Evolutionary conservation across 2,113 vertebrate genomes (phyloP).

Genomic region (Willisornis vidua): DNA sequence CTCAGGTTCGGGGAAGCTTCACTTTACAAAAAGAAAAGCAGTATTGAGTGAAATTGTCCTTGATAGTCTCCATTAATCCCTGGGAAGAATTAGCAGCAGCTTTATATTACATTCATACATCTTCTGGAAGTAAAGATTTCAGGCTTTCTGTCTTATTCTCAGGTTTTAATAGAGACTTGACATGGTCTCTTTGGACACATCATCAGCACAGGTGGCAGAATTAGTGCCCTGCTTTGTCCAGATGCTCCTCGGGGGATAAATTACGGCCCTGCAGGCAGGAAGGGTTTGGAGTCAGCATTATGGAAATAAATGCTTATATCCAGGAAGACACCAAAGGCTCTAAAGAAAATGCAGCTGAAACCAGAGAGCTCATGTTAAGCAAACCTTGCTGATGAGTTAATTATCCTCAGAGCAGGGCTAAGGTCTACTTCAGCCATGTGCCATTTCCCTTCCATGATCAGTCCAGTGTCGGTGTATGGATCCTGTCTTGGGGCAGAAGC

Average conservation of each 20-base stretch:
- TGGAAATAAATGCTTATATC: slow-evolving; percentile 17
- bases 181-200: background rate
- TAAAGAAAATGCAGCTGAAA: background rate
- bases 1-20: background rate
- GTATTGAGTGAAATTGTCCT: background rate
- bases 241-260: background rate
- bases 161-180: background rate
- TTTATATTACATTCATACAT: slow-evolving; percentile 4
- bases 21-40: background rate
- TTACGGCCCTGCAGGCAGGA: background rate
- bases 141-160: background rate
- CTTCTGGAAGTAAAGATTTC: slow-evolving; percentile 1
- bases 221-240: slow-evolving; percentile 12
- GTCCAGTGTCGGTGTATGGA: accelerated
- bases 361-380: background rate
- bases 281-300: slow-evolving; percentile 2
- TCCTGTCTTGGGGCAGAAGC: background rate
- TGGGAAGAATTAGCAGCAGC: slow-evolving; percentile 42
- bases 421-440: background rate
- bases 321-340: background rate
- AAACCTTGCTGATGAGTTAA: background rate
- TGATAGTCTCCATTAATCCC: slow-evolving; percentile 37
- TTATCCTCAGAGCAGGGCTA: background rate
- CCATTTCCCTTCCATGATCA: background rate
- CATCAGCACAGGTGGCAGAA: slow-evolving; percentile 19